Evolutionary conservation across 2,888 invertebrate genomes (phyloP), one percentile per base, ranked within the genome.

Genomic region (Drosophila cognata): DNA sequence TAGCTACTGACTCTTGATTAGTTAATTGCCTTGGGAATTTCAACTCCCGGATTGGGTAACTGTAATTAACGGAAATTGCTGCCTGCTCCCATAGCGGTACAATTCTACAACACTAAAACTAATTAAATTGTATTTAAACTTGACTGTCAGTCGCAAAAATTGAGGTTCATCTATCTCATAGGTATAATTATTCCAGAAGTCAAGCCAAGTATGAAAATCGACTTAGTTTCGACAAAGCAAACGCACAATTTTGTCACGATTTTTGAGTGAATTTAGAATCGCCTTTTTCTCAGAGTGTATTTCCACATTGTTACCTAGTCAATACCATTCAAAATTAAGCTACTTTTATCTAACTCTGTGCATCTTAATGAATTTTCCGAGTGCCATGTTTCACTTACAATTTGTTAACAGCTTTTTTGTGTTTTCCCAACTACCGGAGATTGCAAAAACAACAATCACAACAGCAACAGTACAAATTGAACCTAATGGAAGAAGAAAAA

Each of bases 361-460:
- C 81, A 89, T 87, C 89, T 84, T 62, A 71, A 76, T 80, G 77
- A 58, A 78, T 80, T 78, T 78, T 69, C 72, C 68, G 69, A 68
- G 61, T 71, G 58, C 64, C 77, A 55, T 71, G 71, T 70, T 71
- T 71, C 71, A 57, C 57, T 48, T 35, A 48, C 88, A 90, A 88
- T 90, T 90, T 90, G 88, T 88, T 90, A 86, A 79, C 87, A 75
- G 82, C 61, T 85, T 84, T 88, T 88, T 31, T 68, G 43, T 75
- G 77, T 79, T 87, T 89, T 79, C 86, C 68, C 82, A 82, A 73
- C 82, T 68, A 81, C 83, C 84, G 89, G 81, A 88, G 84, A 91
- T 91, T 91, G 86, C 90, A 87, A 75, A 79, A 68, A 64, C 57
- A 64, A 60, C 53, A 68, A 31, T 57, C 41, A 18, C 7, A 67